Evolutionary conservation across 2,888 invertebrate genomes (phyloP).

Genomic region (Physocephala rufipes): DNA sequence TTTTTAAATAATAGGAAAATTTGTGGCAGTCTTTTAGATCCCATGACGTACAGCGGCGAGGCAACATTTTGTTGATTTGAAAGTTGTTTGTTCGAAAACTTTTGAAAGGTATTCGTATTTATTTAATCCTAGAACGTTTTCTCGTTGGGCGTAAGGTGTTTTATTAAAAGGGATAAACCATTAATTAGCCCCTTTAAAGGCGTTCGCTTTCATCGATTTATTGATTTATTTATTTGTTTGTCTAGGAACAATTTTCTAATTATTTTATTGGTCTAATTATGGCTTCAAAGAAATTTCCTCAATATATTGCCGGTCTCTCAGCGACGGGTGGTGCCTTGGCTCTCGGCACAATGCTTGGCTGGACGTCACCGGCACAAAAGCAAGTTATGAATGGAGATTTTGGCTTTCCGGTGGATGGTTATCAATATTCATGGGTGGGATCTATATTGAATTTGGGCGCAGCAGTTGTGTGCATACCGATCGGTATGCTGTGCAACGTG

Average conservation of each 20-base stretch:
- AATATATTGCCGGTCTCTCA: slow-evolving; percentile 65
- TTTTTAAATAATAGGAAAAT: too few species aligned
- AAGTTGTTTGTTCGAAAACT: too few species aligned
- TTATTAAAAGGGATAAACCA: too few species aligned
- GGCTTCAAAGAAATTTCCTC: slow-evolving; percentile 53
- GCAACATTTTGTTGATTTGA: too few species aligned
- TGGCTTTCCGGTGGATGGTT: slow-evolving; percentile 67
- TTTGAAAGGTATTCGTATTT: too few species aligned
- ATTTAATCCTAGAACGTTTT: too few species aligned
- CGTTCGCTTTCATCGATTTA: not conserved
- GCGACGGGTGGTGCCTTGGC: slow-evolving; percentile 83
- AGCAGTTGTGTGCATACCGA: slow-evolving; percentile 76
- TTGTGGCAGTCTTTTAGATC: too few species aligned
- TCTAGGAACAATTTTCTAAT: slow-evolving; percentile 31
- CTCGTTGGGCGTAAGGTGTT: too few species aligned
- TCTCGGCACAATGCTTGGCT: slow-evolving; percentile 78
- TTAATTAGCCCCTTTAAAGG: not conserved
- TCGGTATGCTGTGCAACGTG: slow-evolving; percentile 74
- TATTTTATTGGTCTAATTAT: slow-evolving; percentile 49
- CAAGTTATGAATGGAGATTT: slow-evolving; percentile 41
- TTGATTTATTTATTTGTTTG: not conserved
- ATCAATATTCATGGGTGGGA: slow-evolving; percentile 76
- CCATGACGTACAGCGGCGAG: too few species aligned
- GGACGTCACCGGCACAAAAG: slow-evolving; percentile 75
- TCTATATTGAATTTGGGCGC: slow-evolving; percentile 78